phyloP scores from a whole-genome alignment of 2,888 invertebrate species.

The Thereva nobilitata region DNA sequence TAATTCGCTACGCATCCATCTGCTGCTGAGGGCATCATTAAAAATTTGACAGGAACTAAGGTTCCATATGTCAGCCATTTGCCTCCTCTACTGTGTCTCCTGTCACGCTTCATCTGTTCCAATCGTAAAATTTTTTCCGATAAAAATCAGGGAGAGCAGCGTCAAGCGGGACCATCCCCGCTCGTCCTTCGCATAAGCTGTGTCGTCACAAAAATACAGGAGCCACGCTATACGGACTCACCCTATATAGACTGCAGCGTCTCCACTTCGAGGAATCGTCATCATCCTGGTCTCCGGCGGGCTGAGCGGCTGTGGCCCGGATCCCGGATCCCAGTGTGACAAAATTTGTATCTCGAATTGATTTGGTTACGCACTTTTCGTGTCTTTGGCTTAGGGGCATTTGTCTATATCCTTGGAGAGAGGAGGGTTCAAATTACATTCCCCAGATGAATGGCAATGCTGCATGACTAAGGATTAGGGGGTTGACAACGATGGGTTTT shows the following conservation, averaged over 20 bases:
- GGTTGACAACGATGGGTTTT: slow-evolving; percentile 24
- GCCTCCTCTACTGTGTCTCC: not conserved
- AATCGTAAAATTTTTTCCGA: slow-evolving; percentile 25
- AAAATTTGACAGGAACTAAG: slow-evolving; percentile 56
- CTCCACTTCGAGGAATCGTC: slow-evolving; percentile 19
- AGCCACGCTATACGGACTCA: too few species aligned
- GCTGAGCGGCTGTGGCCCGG: not conserved
- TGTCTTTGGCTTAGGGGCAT: slow-evolving; percentile 24
- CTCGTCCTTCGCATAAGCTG: too few species aligned
- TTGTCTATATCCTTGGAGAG: slow-evolving; percentile 17
- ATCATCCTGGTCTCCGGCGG: not conserved
- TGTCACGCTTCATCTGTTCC: slow-evolving; percentile 32
- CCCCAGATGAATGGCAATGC: slow-evolving; percentile 29
- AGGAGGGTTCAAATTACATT: slow-evolving; percentile 32
- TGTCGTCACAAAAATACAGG: too few species aligned
- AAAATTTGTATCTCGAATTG: slow-evolving; percentile 35
- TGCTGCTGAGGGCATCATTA: slow-evolving; percentile 32
- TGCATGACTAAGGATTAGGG: slow-evolving; percentile 30
- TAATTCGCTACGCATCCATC: slow-evolving; percentile 4
- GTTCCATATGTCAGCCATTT: slow-evolving; percentile 56
- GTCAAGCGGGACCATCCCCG: too few species aligned
- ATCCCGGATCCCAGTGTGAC: slow-evolving; percentile 6
- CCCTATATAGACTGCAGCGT: too few species aligned
- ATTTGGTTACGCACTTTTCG: slow-evolving; percentile 32
- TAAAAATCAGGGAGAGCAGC: slow-evolving; percentile 18